Evolutionary conservation across 2,113 vertebrate genomes (phyloP).

Genomic region (Chlorocebus sabaeus): DNA sequence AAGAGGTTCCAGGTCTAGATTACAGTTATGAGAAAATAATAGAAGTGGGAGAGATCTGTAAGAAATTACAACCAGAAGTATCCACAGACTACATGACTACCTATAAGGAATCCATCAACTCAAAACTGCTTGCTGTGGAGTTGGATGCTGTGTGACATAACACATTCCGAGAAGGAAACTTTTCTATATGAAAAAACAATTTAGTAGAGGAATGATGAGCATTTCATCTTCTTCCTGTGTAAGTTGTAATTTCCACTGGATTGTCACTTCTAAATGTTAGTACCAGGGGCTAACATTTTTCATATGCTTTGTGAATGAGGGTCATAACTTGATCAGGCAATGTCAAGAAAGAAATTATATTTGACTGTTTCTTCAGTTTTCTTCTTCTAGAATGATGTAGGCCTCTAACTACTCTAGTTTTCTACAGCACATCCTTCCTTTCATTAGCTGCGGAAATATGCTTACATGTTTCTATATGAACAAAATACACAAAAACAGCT

Average conservation of each 20-base stretch:
- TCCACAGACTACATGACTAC: too few species aligned
- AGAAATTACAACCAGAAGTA: neutral
- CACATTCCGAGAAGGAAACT: neutral
- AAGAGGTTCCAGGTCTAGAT: neutral
- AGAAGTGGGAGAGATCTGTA: neutral
- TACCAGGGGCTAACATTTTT: neutral
- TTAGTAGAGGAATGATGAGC: neutral
- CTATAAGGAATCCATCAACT: neutral
- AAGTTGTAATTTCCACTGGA: neutral
- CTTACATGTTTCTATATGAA: conserved; percentile 62
- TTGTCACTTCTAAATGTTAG: neutral
- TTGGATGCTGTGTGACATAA: neutral
- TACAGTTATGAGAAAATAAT: neutral
- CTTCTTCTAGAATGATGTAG: neutral
- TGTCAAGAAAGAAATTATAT: neutral
- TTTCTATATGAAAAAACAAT: neutral
- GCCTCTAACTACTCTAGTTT: neutral
- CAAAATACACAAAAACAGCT: conserved; percentile 32
- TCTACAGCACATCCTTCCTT: neutral
- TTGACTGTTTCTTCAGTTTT: neutral
- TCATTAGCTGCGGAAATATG: neutral
- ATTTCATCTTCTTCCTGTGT: neutral
- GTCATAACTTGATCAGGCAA: neutral
- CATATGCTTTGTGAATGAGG: neutral
- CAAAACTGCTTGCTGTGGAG: neutral